These are phyloP conservation scores for Harpalus rufipes DNA, from an alignment of 2,888 invertebrate genomes.

Conservation along the genomic window DNA sequence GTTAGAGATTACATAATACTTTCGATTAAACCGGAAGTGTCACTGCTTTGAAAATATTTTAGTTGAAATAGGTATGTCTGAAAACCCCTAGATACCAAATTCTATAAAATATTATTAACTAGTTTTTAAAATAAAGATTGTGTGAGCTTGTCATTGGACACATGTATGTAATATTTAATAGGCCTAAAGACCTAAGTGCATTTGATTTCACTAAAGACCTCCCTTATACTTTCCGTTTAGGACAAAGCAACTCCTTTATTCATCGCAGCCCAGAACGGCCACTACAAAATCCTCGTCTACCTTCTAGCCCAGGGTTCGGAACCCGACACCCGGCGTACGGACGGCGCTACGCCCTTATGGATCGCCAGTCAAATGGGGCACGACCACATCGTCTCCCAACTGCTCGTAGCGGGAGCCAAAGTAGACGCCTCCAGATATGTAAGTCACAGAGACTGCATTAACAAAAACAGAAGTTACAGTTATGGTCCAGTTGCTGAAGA, in stretches of 20 bases:
- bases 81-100: no score
- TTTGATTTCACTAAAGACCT: no score
- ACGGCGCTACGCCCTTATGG: constrained; percentile 94
- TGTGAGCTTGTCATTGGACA: no score
- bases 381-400: constrained; percentile 86
- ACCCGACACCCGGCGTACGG: constrained; percentile 86
- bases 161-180: no score
- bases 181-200: no score
- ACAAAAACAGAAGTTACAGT: background rate
- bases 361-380: constrained; percentile 98
- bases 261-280: constrained; percentile 96
- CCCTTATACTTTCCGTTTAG: constrained; percentile 77
- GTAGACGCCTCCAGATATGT: constrained; percentile 91
- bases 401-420: constrained; percentile 88
- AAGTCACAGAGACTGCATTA: constrained; percentile 71
- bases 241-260: constrained; percentile 95
- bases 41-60: no score
- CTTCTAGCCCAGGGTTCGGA: constrained; percentile 87
- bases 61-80: no score
- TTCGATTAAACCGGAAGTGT: no score
- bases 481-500: constrained; percentile 24
- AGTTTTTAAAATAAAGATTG: no score
- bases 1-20: no score
- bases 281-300: constrained; percentile 87
- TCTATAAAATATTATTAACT: no score